A percentile compares a stretch with the other conserved stretches of the same genome.
Evolutionary conservation across 1,140 invertebrate genomes (phyloP).

Genomic region (Bombus picipes): DNA sequence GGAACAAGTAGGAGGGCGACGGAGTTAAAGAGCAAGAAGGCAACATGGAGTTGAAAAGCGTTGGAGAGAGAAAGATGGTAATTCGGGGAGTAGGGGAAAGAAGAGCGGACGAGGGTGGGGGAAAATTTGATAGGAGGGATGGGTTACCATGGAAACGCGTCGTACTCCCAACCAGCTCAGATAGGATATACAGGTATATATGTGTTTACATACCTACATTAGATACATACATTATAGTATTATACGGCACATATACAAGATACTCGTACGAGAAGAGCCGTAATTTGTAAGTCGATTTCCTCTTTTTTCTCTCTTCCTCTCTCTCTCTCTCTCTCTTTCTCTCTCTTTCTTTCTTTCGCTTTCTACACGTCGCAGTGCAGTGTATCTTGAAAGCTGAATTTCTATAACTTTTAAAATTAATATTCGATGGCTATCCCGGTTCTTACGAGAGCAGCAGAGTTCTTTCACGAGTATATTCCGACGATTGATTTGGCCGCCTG

Average conservation of each 20-base stretch:
- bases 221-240: constrained; percentile 56
- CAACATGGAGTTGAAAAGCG: background rate
- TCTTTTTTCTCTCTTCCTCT: constrained; percentile 47
- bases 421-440: background rate
- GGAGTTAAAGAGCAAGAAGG: constrained; percentile 1
- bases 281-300: constrained; percentile 68
- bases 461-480: background rate
- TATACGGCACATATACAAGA: constrained; percentile 60
- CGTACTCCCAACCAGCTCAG: constrained; percentile 69
- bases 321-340: constrained; percentile 15
- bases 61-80: constrained; percentile 1
- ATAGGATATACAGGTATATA: constrained; percentile 67
- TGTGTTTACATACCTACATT: constrained; percentile 61
- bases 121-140: constrained; percentile 70
- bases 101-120: background rate
- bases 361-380: constrained; percentile 24
- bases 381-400: constrained; percentile 39
- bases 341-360: constrained; percentile 10
- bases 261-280: constrained; percentile 60
- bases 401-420: constrained; percentile 35
- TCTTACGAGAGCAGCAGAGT: background rate
- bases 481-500: constrained; percentile 1
- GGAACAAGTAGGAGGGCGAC: background rate
- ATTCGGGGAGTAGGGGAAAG: background rate
- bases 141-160: constrained; percentile 79